Evolutionary conservation across 2,888 invertebrate species (phyloP).

Genomic region (Lagria hirta): DNA sequence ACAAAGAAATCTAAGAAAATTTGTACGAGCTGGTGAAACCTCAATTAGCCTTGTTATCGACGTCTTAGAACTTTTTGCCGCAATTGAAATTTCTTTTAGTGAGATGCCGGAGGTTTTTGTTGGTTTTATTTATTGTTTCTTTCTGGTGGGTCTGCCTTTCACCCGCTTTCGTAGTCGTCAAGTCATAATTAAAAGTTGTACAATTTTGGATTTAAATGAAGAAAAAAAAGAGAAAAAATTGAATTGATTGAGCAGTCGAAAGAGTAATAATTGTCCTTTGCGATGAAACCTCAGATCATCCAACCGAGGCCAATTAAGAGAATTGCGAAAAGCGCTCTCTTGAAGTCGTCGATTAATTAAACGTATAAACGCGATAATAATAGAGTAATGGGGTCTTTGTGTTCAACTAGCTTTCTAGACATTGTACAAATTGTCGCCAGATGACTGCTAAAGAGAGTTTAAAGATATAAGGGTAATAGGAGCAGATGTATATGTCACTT

Average conservation of each 20-base stretch:
- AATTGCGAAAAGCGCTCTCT: conserved; percentile 30
- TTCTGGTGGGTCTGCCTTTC: too few species aligned
- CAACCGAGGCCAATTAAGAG: conserved; percentile 20
- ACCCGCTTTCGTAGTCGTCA: too few species aligned
- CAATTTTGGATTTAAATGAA: conserved; percentile 20
- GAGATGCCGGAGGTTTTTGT: too few species aligned
- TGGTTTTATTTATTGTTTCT: too few species aligned
- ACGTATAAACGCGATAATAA: conserved; percentile 43
- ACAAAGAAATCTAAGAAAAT: conserved; percentile 21
- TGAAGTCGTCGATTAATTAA: conserved; percentile 42
- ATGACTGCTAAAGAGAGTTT: conserved; percentile 25
- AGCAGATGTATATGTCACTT: conserved; percentile 26
- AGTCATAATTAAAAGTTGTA: conserved; percentile 20
- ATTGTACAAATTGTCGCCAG: conserved; percentile 41
- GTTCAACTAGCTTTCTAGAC: conserved; percentile 32
- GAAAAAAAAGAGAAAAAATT: neutral
- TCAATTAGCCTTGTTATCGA: conserved; percentile 22
- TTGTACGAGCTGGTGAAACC: conserved; percentile 18
- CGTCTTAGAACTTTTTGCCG: conserved; percentile 22
- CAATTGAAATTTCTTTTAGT: conserved; percentile 22
- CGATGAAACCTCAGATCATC: conserved; percentile 12
- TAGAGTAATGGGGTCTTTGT: conserved; percentile 42
- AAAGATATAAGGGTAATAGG: conserved; percentile 16
- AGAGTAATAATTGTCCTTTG: too few species aligned
- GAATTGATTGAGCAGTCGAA: too few species aligned